A percentile compares a stretch with the other conserved stretches of the same genome.
Evolutionary conservation across 92 coral and sea anemone species (phyloP).

Genomic region (Palythoa heliodiscus): DNA sequence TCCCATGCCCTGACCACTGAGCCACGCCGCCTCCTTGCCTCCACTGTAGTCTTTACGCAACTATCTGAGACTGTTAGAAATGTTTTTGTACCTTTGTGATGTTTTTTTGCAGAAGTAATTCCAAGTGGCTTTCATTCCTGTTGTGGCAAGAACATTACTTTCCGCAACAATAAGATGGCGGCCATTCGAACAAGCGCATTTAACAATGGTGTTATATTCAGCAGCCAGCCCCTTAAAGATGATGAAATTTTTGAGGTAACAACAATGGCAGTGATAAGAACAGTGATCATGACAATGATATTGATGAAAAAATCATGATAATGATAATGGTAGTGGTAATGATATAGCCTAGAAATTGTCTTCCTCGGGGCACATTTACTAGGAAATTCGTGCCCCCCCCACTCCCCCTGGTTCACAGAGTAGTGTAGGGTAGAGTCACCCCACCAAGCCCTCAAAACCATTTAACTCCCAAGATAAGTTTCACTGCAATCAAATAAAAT

Average conservation of each 20-base stretch:
- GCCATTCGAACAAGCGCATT: conserved; percentile 77
- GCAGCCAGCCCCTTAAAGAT: conserved; percentile 85
- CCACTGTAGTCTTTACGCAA: no score
- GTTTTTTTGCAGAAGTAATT: conserved; percentile 29
- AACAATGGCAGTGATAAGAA: no score
- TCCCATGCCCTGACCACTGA: background rate
- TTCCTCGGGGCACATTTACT: no score
- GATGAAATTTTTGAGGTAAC: conserved; percentile 95
- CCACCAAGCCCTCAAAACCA: no score
- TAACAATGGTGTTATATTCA: conserved; percentile 82
- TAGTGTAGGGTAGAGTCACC: no score
- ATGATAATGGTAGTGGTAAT: background rate
- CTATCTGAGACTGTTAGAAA: background rate
- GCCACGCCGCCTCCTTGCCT: no score
- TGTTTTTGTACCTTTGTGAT: background rate
- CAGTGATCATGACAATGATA: no score
- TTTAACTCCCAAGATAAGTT: no score
- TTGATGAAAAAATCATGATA: conserved; percentile 91
- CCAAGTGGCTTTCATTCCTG: conserved; percentile 86
- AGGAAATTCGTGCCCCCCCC: no score
- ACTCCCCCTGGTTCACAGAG: no score
- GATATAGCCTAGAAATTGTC: no score
- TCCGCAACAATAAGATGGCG: conserved; percentile 77
- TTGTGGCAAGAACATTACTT: conserved; percentile 85
- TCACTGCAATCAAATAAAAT: no score